Evolutionary conservation across 2,888 invertebrate species (phyloP), one percentile per base, ranked within the genome.

Genomic region (Dynastes grantii): DNA sequence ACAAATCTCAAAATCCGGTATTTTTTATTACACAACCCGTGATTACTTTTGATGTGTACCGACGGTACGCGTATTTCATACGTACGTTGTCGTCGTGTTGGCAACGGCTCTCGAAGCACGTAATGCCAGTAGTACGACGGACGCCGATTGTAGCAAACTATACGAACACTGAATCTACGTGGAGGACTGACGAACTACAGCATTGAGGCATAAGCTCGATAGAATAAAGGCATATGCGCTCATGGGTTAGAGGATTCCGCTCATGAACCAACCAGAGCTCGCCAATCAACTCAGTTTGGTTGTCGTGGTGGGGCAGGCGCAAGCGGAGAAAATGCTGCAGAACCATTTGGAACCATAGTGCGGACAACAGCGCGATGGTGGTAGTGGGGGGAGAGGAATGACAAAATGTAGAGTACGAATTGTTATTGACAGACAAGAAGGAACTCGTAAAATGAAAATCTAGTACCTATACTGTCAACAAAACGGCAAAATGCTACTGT

Each of bases 321-420:
- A 68, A 76, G 79, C 76, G 76, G 79, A 78, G 78, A 78, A 78
- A 63, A 78, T 79, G 76, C 76, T 32, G 64, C 75, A 79, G 79
- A 79, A 79, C 79, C 79, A 79, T 77, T 79, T 79, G 77, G 79
- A 79, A 79, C 79, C 79, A 79, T 76, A 45, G 67, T 51, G 70
- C n/a, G 40, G 37, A 68, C 53, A 75, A 55, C 55, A 55, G 55
- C 9, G 40, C 55, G 32, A n/a, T 51, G 6, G 2, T 45, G 45
- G 61, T 65, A 63, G 78, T 73, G 78, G 78, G 55, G 77, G 67
- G 11, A 45, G 61, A 70, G 68, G 61, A 70, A 76, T 51, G 64
- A 68, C 68, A 61, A 75, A 55, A 61, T 75, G 73, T 63, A 61
- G 73, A 55, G 55, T 16, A 55, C 55, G 22, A 16, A 75, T 45